phyloP scores from a whole-genome alignment of 2,113 vertebrate species.

The Corapipo altera region DNA sequence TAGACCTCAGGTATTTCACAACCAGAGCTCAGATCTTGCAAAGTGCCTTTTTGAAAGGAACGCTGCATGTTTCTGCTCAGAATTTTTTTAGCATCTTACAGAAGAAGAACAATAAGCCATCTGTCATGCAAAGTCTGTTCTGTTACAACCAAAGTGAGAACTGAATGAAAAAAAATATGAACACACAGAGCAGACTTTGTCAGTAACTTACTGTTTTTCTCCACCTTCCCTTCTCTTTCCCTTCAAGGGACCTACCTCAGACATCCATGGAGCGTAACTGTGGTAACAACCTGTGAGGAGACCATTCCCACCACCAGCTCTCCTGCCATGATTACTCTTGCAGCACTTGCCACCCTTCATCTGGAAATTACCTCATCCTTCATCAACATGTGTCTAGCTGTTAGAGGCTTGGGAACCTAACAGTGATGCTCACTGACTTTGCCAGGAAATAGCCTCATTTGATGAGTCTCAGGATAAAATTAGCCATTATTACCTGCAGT shows the following conservation, averaged over 20 bases:
- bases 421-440: not conserved
- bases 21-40: not conserved
- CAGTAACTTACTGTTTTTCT: not conserved
- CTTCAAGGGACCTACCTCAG: not conserved
- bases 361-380: constrained; percentile 27
- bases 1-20: fast-evolving
- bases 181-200: not conserved
- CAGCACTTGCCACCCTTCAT: not conserved
- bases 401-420: not conserved
- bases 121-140: not conserved
- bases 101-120: not conserved
- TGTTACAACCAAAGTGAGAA: not conserved
- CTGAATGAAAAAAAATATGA: not conserved
- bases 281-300: not conserved
- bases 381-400: not conserved
- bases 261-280: not conserved
- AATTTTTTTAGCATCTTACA: not conserved
- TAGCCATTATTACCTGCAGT: not conserved
- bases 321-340: not conserved
- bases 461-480: not conserved
- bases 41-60: not conserved
- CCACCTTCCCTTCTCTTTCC: not conserved
- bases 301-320: not conserved
- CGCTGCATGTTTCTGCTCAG: not conserved
- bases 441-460: not conserved